Evolutionary conservation across 2,797 vertebrate genomes (phyloP), one percentile per base, ranked within the genome.

Genomic region (Pelodytes ibericus): DNA sequence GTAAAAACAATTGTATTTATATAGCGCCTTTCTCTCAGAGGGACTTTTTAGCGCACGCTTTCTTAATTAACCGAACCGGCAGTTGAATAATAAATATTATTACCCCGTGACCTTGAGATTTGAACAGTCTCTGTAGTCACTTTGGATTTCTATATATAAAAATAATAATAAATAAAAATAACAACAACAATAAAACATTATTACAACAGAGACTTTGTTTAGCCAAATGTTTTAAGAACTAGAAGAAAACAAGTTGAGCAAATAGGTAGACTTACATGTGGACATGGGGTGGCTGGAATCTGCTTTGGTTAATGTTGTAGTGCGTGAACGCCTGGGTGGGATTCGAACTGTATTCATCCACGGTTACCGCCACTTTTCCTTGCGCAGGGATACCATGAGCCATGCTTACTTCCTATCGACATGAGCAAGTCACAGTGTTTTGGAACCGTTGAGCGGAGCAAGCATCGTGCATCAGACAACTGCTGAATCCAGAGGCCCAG

Each of bases 271-370:
- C 96, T 98, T 87, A 98, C 96, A 98, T 98, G 77, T 98, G 96
- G 83, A 98, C 96, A 1, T 98, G 96, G 1, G 96, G 96, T 20
- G 96, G 96, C 88, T 98, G 96, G 92, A 98, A 98, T 84, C 95
- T 90, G 93, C 96, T 98, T 95, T 98, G 96, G 84, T 98, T 99
- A 83, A 99, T 99, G 91, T 99, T 99, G 93, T 98, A 98, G 87
- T 98, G 95, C 0, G 96, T 99, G 79, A 98, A 98, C 15, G 97
- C 96, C 90, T 98, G 96, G 18, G 96, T 99, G 31, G 97, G 96
- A 89, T 98, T 99, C 80, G 96, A 96, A 90, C 96, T 98, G 92
- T 98, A 98, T 83, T 98, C 96, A 87, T 98, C 96, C 95, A 98
- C 96, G 25, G 95, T 87, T 80, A 98, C 89, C 90, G 95, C 95